Evolutionary conservation across 2,888 invertebrate genomes (phyloP), one percentile per base, ranked within the genome.

Genomic region (Lasius fuliginosus): DNA sequence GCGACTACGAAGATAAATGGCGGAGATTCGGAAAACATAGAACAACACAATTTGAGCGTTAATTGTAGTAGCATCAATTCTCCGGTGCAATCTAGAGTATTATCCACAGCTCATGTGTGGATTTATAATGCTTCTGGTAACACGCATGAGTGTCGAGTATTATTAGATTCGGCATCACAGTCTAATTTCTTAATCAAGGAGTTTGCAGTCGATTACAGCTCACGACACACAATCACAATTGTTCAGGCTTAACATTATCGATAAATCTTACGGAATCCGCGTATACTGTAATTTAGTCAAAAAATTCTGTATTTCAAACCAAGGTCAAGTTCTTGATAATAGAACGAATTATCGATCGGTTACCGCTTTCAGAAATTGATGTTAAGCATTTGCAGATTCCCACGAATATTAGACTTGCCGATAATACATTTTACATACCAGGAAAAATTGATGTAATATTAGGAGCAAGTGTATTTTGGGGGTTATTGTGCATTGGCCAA

Each of bases 361-460:
- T 62, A 8, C 60, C 18, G 6, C 1, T 62, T 0, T 18, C 18
- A 1, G 6, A 3, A 6, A 6, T 27, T 30, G 30, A 56, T 6
- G 5, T 62, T 1, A 18, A 5, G 0, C 60, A 62, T 18, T 15
- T 33, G 6, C 4, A 33, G 2, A 18, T 62, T 6, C 33, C 60
- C 0, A 6, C 0, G 0, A 5, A 15, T 3, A 0, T 33, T 2
- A 2, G 11, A 2, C 62, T 18, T 1, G 62, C 62, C 2, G 18
- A 62, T 18, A 6, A 33, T 1, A 18, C 5, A 18, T 62, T 62
- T 18, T 1, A 62, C 18, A 18, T 33, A 1, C 18, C 33, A 2
- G 62, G 2, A 0, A 62, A 33, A 15, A 8, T 62, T 6, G 62
- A 5, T 8, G 6, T 2, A 0, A 9, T 62, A 3, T 18, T 49